Evolutionary conservation across 2,888 invertebrate genomes (phyloP).

Genomic region (Thymelicus acteon): DNA sequence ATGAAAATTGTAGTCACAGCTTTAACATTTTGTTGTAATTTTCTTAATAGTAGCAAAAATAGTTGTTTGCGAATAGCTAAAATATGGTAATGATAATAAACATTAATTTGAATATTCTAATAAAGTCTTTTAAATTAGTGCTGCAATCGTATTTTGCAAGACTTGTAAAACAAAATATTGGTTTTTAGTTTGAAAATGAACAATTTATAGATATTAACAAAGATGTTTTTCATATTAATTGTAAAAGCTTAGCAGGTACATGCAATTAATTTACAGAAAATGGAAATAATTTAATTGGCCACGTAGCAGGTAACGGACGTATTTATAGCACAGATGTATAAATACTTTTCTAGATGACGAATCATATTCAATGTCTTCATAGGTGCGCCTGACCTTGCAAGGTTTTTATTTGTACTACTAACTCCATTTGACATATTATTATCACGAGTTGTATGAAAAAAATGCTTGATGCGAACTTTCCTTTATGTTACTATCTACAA

Average conservation of each 20-base stretch:
- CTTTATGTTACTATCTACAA: too few relatives aligned
- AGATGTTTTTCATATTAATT: background rate
- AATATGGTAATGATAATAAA: constrained; percentile 37
- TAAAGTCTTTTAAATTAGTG: constrained; percentile 23
- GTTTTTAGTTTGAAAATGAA: background rate
- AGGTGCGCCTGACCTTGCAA: too few relatives aligned
- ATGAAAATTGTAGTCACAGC: constrained; percentile 64
- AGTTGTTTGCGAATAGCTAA: constrained; percentile 43
- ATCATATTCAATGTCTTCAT: too few relatives aligned
- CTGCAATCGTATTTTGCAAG: constrained; percentile 30
- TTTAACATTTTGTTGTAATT: constrained; percentile 47
- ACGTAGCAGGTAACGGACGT: too few relatives aligned
- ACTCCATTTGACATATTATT: background rate
- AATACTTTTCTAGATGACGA: too few relatives aligned
- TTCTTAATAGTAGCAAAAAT: constrained; percentile 50
- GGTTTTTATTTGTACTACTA: background rate
- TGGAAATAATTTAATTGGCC: too few relatives aligned
- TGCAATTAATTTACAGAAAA: too few relatives aligned
- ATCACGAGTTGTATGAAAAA: too few relatives aligned
- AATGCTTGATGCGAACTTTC: too few relatives aligned
- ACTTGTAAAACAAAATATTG: background rate
- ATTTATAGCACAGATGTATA: too few relatives aligned
- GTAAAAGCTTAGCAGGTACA: background rate
- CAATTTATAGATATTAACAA: background rate
- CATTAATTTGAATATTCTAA: constrained; percentile 15